Evolutionary conservation across 2,888 invertebrate species (phyloP).

Genomic region (Leptarthrus brevirostris): DNA sequence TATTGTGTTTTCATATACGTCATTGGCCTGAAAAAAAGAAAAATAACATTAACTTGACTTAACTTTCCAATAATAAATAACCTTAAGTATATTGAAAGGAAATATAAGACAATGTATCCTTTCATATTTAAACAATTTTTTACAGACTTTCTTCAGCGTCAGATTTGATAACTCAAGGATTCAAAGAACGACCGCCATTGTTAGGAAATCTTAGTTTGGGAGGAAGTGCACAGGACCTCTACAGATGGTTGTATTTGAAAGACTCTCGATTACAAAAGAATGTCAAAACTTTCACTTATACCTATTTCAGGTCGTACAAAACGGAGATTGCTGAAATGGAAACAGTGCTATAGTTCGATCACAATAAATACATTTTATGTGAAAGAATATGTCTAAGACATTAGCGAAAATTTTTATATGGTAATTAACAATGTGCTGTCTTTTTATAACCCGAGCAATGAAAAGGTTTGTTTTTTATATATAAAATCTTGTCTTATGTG

Average conservation of each 20-base stretch:
- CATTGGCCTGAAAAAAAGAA: no score
- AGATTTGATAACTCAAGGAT: conserved; percentile 70
- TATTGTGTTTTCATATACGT: no score
- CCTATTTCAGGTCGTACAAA: conserved; percentile 68
- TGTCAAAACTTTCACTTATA: not conserved
- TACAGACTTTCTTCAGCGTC: conserved; percentile 72
- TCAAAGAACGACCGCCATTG: conserved; percentile 70
- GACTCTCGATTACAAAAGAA: not conserved
- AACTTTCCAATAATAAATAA: no score
- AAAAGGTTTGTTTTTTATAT: no score
- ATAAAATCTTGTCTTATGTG: no score
- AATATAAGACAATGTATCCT: not conserved
- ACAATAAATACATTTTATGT: no score
- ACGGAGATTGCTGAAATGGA: conserved; percentile 90
- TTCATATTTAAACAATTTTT: conserved; percentile 24
- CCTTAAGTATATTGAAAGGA: no score
- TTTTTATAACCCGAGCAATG: no score
- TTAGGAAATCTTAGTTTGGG: conserved; percentile 67
- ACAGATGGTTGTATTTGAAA: conserved; percentile 64
- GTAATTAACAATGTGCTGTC: no score
- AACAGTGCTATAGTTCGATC: conserved; percentile 82
- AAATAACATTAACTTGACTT: no score
- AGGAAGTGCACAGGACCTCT: conserved; percentile 68
- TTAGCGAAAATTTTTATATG: no score
- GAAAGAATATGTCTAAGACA: no score